Evolutionary conservation across 2,113 vertebrate species (phyloP), one percentile per base, ranked within the genome.

Genomic region (Strigops habroptila): DNA sequence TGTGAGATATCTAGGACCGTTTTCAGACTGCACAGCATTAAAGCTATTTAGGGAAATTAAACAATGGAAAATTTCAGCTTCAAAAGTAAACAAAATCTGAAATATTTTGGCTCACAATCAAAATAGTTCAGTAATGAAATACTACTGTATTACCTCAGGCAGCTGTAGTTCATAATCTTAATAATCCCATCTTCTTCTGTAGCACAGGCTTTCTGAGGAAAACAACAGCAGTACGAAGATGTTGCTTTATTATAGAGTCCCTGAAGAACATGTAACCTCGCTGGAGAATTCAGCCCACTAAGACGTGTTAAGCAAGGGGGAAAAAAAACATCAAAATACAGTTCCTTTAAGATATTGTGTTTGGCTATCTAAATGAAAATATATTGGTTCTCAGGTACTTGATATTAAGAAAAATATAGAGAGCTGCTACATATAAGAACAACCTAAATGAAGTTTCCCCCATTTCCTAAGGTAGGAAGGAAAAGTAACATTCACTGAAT

Each of bases 91-190:
- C 82, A 95, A 93, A 96, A 91, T 90, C 63, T 55, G 46, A 86
- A 93, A 79, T 88, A 83, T 78, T 95, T 96, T 97, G 94, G 88
- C 87, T 90, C 41, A 0, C 78, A 76, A 87, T 71, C 92, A 82
- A 77, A 94, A 93, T 94, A 19, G 67, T 88, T 96, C 59, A 51
- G 53, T 90, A 90, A 88, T 91, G 49, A 94, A 95, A 90, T 96
- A 80, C 68, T 95, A 63, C 44, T 6, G 1, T 33, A 82, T 64
- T 94, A 87, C 57, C 37, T 93, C 67, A 82, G 67, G 75, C 77
- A 96, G 82, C 78, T 95, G 90, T 53, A 77, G 53, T 55, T 46
- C 75, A 48, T 86, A 88, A 95, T 46, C 44, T 70, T 57, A 52
- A 30, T 65, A 48, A 30, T 91, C 84, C n/a, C 44, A 37, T 85